phyloP scores from a whole-genome alignment of 2,113 vertebrate genomes.

The Daubentonia madagascariensis region DNA sequence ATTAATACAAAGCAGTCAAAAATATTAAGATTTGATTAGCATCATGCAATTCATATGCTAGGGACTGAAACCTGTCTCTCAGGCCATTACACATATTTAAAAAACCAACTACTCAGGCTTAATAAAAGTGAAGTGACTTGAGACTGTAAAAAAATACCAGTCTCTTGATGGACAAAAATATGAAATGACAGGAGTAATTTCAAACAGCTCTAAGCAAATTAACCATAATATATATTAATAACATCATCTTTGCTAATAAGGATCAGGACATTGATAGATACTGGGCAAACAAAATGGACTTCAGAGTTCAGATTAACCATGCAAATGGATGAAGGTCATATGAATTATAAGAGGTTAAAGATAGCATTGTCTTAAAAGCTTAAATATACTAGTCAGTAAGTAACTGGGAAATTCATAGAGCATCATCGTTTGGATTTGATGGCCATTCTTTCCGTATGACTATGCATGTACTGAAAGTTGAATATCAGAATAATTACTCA shows the following conservation, averaged over 20 bases:
- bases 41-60: not conserved
- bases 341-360: not conserved
- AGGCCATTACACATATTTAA: not conserved
- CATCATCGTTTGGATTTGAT: not conserved
- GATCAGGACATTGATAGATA: not conserved
- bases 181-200: slow-evolving; percentile 40
- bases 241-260: slow-evolving; percentile 21
- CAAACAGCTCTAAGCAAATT: slow-evolving; percentile 28
- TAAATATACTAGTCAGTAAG: not conserved
- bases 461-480: not conserved
- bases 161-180: not conserved
- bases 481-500: not conserved
- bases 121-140: not conserved
- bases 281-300: not conserved
- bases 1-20: not conserved
- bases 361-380: not conserved
- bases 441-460: not conserved
- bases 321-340: not conserved
- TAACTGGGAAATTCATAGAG: not conserved
- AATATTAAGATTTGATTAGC: not conserved
- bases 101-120: not conserved
- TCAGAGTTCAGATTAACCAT: not conserved
- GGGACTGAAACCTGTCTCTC: not conserved
- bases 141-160: not conserved
- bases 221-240: not conserved